Percentiles rank a stretch among this genome's conserved stretches.
Conservation (phyloP, 2,888 invertebrate genomes). For the Oxystoma pomonae region DNA sequence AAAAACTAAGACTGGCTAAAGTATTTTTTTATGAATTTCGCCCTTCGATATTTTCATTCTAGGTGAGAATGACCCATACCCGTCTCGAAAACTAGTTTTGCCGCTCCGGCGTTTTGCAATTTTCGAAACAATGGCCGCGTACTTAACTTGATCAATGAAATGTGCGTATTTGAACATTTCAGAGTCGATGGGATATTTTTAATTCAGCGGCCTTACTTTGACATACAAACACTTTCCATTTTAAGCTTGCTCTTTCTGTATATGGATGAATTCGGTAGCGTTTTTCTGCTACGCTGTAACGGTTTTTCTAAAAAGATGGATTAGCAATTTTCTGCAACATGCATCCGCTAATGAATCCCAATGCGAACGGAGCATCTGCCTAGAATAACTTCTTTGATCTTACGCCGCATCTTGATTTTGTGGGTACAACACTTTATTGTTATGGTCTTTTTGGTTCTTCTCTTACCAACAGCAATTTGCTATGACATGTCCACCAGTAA, state of each 20-base stretch:
- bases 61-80: too few relatives aligned
- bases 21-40: too few relatives aligned
- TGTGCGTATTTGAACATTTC: not conserved
- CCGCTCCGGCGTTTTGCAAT: constrained; percentile 13
- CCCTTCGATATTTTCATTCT: too few relatives aligned
- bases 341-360: not conserved
- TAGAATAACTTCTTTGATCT: not conserved
- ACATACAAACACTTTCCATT: constrained; percentile 26
- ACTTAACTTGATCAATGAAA: constrained; percentile 23
- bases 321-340: constrained; percentile 7
- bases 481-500: too few relatives aligned
- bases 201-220: constrained; percentile 23
- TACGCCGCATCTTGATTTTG: not conserved
- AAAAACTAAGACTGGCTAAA: too few relatives aligned
- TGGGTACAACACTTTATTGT: not conserved
- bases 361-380: not conserved
- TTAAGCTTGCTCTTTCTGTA: constrained; percentile 18
- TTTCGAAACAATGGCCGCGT: constrained; percentile 19
- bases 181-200: constrained; percentile 16
- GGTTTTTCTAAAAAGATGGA: constrained; percentile 16
- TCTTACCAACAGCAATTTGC: too few relatives aligned
- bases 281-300: constrained; percentile 7
- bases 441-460: too few relatives aligned
- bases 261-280: constrained; percentile 10
- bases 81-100: constrained; percentile 16